A percentile compares a stretch with the other conserved stretches of the same genome.
Conservation (phyloP, 2,113 vertebrate species). For the Dascyllus trimaculatus region DNA sequence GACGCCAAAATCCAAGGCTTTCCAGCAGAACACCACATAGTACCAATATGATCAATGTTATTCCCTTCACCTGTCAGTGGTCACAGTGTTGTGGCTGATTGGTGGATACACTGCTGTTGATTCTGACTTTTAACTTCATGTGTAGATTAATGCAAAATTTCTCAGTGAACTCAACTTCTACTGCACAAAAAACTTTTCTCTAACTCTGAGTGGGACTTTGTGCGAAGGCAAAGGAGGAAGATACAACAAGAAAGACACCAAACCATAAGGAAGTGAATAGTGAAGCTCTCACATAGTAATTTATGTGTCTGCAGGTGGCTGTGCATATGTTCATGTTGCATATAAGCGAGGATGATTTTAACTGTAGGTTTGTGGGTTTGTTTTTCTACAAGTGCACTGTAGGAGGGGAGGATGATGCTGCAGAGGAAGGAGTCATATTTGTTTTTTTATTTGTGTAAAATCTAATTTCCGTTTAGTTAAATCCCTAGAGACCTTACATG, state of each 20-base stretch:
- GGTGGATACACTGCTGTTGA: background rate
- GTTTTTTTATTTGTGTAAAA: background rate
- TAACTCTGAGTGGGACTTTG: background rate
- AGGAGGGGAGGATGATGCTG: background rate
- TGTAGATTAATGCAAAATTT: background rate
- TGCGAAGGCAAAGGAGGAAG: background rate
- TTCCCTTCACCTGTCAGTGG: too few species aligned
- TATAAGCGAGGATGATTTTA: background rate
- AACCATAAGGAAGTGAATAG: background rate
- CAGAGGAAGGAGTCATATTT: background rate
- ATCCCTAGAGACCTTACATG: background rate
- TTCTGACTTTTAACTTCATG: constrained; percentile 1
- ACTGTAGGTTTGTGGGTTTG: background rate
- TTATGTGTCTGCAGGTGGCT: background rate
- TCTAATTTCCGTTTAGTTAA: background rate
- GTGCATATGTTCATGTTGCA: background rate
- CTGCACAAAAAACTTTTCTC: background rate
- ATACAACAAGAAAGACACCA: background rate
- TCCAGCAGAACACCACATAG: too few species aligned
- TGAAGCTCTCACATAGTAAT: background rate
- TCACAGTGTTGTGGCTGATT: too few species aligned
- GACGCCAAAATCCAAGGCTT: too few species aligned
- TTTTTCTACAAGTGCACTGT: background rate
- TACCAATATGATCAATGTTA: too few species aligned
- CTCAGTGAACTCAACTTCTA: background rate